Evolutionary conservation across 2,888 invertebrate genomes (phyloP), one percentile per base, ranked within the genome.

Genomic region (Ephialtes manifestator): DNA sequence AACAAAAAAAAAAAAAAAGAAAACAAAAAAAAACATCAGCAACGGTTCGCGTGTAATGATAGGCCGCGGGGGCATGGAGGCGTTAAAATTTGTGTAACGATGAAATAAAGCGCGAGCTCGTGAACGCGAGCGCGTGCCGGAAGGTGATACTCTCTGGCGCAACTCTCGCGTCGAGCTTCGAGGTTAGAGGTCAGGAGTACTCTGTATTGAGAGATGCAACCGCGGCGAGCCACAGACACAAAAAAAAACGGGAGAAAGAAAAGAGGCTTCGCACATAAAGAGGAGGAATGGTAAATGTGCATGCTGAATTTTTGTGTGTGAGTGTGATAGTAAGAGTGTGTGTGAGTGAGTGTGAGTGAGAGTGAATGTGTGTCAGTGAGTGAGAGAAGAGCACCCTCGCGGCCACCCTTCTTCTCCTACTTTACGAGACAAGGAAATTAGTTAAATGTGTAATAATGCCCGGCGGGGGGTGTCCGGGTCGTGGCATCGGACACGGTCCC

Each of bases 371-470:
- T 58, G n/a, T 28, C n/a, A 24, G 86, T 72, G 68, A 81, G 53
- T 81, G 81, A 82, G 46, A 20, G 80, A 71, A 84, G 31, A 24
- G 81, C 67, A 43, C 51, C 39, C 77, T 39, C 71, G 88, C 46
- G 20, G 63, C 55, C 71, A 39, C 74, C 65, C 70, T 89, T 90
- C 90, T 90, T 90, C 87, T 82, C 85, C 84, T 90, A 89, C 88
- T 92, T 93, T 92, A 92, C 89, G 92, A 92, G 92, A 91, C 92
- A 92, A 88, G 90, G 90, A 92, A 92, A 93, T 93, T 93, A 92
- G 92, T 91, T 93, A 90, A 93, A 92, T 92, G 90, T 89, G 90
- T 92, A 92, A 92, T 93, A 92, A 92, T 88, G 89, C 91, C 84
- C 90, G 63, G 88, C 90, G 89, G 90, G 89, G 86, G 90, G 88